These are phyloP conservation scores for Pithys albifrons DNA, from an alignment of 2,113 vertebrate genomes.

Conservation along the genomic window DNA sequence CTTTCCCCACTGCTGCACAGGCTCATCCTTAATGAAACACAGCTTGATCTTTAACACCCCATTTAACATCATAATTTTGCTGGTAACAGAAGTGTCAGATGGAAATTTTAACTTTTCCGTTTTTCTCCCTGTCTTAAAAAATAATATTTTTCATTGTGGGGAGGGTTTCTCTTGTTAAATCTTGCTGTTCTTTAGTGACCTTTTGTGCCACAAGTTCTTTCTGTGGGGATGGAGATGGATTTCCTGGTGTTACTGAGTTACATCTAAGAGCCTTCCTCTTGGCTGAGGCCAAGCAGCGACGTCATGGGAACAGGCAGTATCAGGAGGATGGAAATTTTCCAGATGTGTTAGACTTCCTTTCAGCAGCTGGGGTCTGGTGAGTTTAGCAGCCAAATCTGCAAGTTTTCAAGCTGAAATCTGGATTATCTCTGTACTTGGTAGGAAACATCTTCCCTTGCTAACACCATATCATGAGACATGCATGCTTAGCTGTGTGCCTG, in stretches of 20 bases:
- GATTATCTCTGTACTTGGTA: background rate
- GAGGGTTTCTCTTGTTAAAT: background rate
- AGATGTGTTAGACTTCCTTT: background rate
- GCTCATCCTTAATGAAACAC: background rate
- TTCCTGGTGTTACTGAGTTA: background rate
- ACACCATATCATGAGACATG: accelerated
- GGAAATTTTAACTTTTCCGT: background rate
- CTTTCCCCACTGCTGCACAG: background rate
- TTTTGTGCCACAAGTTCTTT: background rate
- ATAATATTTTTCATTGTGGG: background rate
- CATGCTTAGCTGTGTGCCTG: accelerated
- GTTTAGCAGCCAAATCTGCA: background rate
- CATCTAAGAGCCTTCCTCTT: background rate
- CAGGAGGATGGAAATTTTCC: conserved; percentile 4
- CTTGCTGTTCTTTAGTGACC: background rate
- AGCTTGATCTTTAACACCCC: background rate
- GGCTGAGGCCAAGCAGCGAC: background rate
- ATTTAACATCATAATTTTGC: background rate
- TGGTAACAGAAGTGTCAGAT: background rate
- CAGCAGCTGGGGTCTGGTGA: background rate
- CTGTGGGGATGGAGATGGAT: background rate
- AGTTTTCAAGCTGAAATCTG: background rate
- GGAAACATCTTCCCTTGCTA: background rate
- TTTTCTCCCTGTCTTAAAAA: background rate
- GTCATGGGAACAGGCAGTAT: background rate